phyloP scores from a whole-genome alignment of 2,797 vertebrate genomes.

The Champsocephalus gunnari region DNA sequence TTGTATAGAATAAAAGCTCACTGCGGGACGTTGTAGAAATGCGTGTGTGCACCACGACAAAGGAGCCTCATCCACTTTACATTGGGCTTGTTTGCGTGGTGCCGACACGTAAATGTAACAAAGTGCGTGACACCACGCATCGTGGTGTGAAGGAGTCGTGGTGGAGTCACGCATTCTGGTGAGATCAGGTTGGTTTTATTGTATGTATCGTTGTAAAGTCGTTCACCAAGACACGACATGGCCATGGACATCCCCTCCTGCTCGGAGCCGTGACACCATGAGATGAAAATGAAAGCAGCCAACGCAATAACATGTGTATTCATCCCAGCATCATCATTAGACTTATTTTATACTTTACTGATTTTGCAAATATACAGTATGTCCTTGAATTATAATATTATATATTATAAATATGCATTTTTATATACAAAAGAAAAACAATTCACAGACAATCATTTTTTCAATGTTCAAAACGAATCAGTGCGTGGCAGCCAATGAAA shows the following conservation, averaged over 20 bases:
- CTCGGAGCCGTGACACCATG: too few relatives aligned
- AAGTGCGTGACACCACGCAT: too few relatives aligned
- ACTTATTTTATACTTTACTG: neutral
- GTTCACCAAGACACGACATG: neutral
- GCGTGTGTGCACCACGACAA: too few relatives aligned
- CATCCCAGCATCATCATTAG: neutral
- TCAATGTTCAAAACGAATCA: slow-evolving; percentile 72
- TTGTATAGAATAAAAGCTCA: too few relatives aligned
- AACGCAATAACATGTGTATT: neutral
- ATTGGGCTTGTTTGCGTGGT: too few relatives aligned
- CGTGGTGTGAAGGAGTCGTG: too few relatives aligned
- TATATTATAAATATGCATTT: slow-evolving; percentile 60
- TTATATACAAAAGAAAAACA: slow-evolving; percentile 59
- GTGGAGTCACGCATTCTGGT: too few relatives aligned
- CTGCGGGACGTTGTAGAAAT: too few relatives aligned
- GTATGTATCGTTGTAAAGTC: neutral
- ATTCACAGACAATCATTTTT: slow-evolving; percentile 58
- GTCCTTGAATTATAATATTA: neutral
- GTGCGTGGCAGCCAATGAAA: slow-evolving; percentile 40
- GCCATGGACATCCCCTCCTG: neutral
- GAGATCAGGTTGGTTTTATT: too few relatives aligned
- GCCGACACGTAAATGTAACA: too few relatives aligned
- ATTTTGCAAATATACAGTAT: neutral
- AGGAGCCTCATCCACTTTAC: too few relatives aligned
- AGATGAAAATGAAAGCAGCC: too few relatives aligned